Conservation (phyloP, 2,888 invertebrate species). For the Pristionchus maxplancki region DNA sequence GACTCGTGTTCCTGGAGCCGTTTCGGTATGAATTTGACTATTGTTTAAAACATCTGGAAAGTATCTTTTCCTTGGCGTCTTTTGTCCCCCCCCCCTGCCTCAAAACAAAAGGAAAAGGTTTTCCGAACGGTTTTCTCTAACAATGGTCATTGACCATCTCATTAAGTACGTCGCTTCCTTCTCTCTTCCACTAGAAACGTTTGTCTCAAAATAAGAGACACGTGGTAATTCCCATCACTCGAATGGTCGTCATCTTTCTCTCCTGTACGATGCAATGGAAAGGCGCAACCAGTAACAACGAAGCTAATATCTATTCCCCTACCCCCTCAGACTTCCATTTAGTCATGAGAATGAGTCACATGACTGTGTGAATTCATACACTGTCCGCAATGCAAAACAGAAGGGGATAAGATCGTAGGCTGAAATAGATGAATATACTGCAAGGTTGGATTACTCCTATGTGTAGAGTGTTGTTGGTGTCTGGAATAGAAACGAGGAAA, state of each 20-base stretch:
- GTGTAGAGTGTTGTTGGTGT: background rate
- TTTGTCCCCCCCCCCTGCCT: background rate
- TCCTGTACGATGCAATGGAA: background rate
- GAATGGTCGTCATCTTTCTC: background rate
- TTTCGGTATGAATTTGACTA: background rate
- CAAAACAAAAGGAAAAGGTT: background rate
- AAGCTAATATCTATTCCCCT: slow-evolving; percentile 32
- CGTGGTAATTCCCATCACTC: background rate
- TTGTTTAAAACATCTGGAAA: background rate
- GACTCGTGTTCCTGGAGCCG: slow-evolving; percentile 63
- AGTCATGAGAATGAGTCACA: slow-evolving; percentile 22
- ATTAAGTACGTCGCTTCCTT: background rate
- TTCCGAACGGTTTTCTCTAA: background rate
- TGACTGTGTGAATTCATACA: slow-evolving; percentile 13
- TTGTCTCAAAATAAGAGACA: slow-evolving; percentile 29
- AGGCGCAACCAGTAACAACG: background rate
- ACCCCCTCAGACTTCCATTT: slow-evolving; percentile 27
- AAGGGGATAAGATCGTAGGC: background rate
- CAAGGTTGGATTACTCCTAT: background rate
- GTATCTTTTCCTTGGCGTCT: background rate
- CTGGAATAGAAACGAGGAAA: too few species aligned
- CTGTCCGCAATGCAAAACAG: background rate
- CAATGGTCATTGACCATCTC: slow-evolving; percentile 10
- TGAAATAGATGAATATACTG: background rate
- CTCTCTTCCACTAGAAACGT: background rate